A percentile compares a stretch with the other conserved stretches of the same genome.
Conservation (phyloP, 2,888 invertebrate genomes). For the Coecobrya sp. region DNA sequence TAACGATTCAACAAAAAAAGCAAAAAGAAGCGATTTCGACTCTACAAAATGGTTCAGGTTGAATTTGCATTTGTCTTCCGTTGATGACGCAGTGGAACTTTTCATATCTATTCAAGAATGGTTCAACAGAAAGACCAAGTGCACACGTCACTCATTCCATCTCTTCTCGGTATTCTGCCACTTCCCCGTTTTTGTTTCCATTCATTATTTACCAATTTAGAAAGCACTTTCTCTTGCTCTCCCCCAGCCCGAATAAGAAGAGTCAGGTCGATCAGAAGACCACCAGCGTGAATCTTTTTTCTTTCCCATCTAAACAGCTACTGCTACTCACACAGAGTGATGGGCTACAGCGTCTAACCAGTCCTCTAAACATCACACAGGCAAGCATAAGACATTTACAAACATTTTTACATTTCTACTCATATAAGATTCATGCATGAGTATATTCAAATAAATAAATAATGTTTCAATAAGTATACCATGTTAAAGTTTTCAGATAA, state of each 20-base stretch:
- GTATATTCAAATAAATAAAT: not conserved
- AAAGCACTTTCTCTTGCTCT: slow-evolving; percentile 9
- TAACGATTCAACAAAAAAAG: not conserved
- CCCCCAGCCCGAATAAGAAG: not conserved
- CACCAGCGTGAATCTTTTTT: not conserved
- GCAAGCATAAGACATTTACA: slow-evolving; percentile 20
- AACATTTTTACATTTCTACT: not conserved
- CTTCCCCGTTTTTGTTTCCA: slow-evolving; percentile 18
- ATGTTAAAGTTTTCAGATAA: no score
- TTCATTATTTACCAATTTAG: slow-evolving; percentile 59
- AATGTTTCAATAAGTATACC: not conserved
- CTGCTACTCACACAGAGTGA: slow-evolving; percentile 26
- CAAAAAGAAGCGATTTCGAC: not conserved
- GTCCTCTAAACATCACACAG: slow-evolving; percentile 50
- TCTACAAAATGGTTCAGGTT: not conserved
- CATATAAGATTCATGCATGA: not conserved
- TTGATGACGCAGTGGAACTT: not conserved
- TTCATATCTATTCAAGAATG: not conserved
- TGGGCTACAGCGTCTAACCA: slow-evolving; percentile 47
- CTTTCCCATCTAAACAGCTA: slow-evolving; percentile 3
- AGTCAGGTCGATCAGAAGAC: slow-evolving; percentile 24
- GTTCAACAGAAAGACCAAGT: slow-evolving; percentile 9
- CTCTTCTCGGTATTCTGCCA: not conserved
- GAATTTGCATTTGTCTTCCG: slow-evolving; percentile 4
- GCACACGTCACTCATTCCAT: slow-evolving; percentile 33